A percentile compares a stretch with the other conserved stretches of the same genome.
Conservation (phyloP, 2,113 vertebrate genomes). For the Alethe castanea region DNA sequence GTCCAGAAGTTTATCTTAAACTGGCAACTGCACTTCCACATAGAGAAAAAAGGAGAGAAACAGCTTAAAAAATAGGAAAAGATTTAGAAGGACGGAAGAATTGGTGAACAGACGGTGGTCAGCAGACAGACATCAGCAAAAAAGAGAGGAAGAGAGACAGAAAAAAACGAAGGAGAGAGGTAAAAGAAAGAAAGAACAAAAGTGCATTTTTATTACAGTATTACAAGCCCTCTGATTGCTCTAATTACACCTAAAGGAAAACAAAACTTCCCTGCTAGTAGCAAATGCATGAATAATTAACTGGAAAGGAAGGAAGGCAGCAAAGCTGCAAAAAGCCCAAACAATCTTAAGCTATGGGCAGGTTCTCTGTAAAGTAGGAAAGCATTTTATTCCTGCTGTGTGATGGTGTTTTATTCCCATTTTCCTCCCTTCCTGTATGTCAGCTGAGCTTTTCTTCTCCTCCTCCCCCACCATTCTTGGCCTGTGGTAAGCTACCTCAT, state of each 20-base stretch:
- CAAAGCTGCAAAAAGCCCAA: constrained; percentile 34
- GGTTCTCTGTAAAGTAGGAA: not conserved
- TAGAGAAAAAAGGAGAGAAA: not conserved
- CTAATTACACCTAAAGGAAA: constrained; percentile 78
- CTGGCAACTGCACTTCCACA: not conserved
- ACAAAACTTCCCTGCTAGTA: constrained; percentile 59
- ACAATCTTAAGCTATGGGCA: not conserved
- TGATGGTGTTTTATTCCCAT: not conserved
- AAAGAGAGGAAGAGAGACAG: not conserved
- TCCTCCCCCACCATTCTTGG: not conserved
- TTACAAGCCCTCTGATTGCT: constrained; percentile 70
- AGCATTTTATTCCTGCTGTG: not conserved
- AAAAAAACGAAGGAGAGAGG: not conserved
- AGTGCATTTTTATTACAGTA: constrained; percentile 38
- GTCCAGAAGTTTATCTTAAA: constrained; percentile 17
- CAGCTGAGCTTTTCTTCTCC: not conserved
- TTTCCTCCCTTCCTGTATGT: not conserved
- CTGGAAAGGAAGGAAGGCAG: constrained; percentile 53
- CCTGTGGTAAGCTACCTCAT: not conserved
- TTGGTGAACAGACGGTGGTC: not conserved
- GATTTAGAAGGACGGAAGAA: not conserved
- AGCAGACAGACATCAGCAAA: not conserved
- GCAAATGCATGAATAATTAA: constrained; percentile 77
- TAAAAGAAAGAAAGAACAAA: not conserved
- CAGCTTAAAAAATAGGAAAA: not conserved